Conservation (phyloP, 1,140 invertebrate species). For the Sycophaga agraensis region DNA sequence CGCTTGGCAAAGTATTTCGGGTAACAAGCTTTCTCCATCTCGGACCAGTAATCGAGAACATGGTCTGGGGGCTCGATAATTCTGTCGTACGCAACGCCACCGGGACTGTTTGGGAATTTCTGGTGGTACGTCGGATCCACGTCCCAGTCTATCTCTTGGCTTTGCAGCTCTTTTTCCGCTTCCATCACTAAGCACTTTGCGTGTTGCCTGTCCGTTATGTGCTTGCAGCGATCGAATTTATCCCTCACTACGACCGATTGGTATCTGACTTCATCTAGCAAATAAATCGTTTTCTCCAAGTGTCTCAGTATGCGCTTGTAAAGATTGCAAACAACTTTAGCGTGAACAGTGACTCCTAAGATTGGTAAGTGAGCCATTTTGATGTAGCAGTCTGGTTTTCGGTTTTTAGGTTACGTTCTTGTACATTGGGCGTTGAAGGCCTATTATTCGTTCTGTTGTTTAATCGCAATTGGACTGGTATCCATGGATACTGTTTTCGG, state of each 20-base stretch:
- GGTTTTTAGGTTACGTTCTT: no score
- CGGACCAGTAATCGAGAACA: conserved; percentile 90
- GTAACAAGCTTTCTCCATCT: conserved; percentile 89
- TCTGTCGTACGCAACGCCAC: conserved; percentile 75
- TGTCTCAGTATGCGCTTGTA: no score
- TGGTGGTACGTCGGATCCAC: conserved; percentile 67
- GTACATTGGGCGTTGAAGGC: no score
- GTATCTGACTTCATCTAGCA: conserved; percentile 73
- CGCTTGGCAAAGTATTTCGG: conserved; percentile 91
- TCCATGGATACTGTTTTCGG: no score
- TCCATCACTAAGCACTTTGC: conserved; percentile 72
- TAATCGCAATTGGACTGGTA: no score
- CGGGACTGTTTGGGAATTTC: conserved; percentile 70
- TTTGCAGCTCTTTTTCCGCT: no score
- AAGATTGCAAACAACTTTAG: no score
- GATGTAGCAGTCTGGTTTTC: no score
- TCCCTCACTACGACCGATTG: conserved; percentile 75
- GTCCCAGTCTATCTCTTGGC: conserved; percentile 73
- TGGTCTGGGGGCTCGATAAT: conserved; percentile 70
- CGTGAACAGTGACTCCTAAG: no score
- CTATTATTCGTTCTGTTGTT: no score
- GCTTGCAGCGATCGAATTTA: conserved; percentile 82
- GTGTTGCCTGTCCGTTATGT: conserved; percentile 74
- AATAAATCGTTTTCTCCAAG: no score
- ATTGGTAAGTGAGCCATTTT: no score